phyloP scores from a whole-genome alignment of 2,797 vertebrate species.

The Pangasius mekongensis region DNA sequence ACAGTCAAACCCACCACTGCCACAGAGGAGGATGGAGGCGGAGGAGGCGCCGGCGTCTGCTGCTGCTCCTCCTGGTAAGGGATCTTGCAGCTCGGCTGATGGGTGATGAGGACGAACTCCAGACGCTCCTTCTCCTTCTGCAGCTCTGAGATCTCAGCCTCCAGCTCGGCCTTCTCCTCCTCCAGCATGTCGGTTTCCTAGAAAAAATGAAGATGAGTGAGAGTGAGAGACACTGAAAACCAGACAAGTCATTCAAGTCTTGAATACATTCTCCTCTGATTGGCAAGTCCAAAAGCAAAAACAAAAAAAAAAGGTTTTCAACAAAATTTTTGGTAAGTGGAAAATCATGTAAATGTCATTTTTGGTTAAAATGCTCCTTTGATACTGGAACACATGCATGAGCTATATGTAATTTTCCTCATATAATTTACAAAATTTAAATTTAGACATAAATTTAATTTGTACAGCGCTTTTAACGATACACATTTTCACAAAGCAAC shows the following conservation, averaged over 20 bases:
- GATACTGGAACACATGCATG: background rate
- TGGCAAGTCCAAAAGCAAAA: background rate
- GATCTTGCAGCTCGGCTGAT: constrained; percentile 92
- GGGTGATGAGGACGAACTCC: constrained; percentile 94
- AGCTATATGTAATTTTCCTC: background rate
- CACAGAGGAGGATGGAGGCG: constrained; percentile 69
- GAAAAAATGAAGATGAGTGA: constrained; percentile 22
- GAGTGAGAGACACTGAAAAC: constrained; percentile 28
- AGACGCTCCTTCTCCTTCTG: constrained; percentile 95
- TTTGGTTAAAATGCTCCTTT: background rate
- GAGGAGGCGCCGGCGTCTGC: constrained; percentile 61
- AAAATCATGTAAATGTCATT: background rate
- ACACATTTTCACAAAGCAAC: background rate
- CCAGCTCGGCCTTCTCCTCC: constrained; percentile 93
- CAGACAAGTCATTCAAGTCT: constrained; percentile 28
- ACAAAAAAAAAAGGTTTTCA: background rate
- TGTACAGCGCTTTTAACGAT: background rate
- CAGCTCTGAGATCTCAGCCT: constrained; percentile 93
- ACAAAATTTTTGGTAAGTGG: background rate
- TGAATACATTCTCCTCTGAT: background rate
- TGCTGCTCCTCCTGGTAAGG: constrained; percentile 79
- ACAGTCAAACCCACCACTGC: constrained; percentile 84
- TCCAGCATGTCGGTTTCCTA: constrained; percentile 96
- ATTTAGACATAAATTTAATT: background rate
- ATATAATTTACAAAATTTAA: too few relatives aligned